A percentile compares a stretch with the other conserved stretches of the same genome.
phyloP scores from a whole-genome alignment of 2,797 vertebrate species.

The Molossus alvarezi region DNA sequence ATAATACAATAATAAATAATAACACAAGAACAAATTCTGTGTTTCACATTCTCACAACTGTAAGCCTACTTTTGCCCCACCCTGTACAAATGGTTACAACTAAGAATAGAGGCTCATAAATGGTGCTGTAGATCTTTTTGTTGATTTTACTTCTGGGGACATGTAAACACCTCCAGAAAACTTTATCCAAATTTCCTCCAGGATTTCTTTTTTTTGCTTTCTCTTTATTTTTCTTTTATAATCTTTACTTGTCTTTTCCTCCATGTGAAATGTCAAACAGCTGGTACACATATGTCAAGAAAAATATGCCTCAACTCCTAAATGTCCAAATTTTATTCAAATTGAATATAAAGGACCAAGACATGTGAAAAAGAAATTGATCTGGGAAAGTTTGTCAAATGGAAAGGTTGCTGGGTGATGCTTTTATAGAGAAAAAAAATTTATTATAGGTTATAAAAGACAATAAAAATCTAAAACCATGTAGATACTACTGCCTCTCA shows the following conservation, averaged over 20 bases:
- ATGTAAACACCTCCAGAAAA: background rate
- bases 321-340: slow-evolving; percentile 12
- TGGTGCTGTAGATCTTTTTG: background rate
- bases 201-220: background rate
- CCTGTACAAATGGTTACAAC: background rate
- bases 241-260: background rate
- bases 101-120: slow-evolving; percentile 50
- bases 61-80: background rate
- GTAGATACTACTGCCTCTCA: background rate
- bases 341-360: background rate
- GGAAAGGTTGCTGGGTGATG: background rate
- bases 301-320: background rate
- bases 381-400: background rate
- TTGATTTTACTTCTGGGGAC: slow-evolving; percentile 6
- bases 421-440: slow-evolving; percentile 16
- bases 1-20: background rate
- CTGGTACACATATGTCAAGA: slow-evolving; percentile 2
- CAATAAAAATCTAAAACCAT: background rate
- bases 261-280: background rate
- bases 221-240: background rate
- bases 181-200: background rate
- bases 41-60: background rate
- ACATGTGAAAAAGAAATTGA: background rate
- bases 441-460: slow-evolving; percentile 13
- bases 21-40: background rate